Conservation (phyloP, 2,797 vertebrate genomes). For the Avahi laniger region DNA sequence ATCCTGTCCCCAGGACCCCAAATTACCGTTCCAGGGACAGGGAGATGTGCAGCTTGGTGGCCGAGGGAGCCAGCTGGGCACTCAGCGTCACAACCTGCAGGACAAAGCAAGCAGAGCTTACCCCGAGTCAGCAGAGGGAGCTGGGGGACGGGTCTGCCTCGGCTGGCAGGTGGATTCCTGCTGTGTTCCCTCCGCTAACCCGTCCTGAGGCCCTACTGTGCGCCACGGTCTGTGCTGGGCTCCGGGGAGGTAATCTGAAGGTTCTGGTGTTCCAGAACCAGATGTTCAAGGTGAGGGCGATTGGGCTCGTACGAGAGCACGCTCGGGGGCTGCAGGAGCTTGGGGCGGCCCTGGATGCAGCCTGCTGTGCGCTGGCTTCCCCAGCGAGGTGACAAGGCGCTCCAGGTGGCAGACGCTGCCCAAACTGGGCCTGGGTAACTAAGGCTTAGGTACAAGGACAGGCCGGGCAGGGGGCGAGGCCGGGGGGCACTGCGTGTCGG, state of each 20-base stretch:
- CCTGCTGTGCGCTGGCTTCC: neutral
- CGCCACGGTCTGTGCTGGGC: neutral
- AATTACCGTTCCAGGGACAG: conserved; percentile 80
- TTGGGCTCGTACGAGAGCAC: too few relatives aligned
- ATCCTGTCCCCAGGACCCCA: neutral
- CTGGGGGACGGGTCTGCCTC: neutral
- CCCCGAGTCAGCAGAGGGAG: neutral
- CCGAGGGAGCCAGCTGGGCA: conserved; percentile 13
- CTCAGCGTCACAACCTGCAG: conserved; percentile 77
- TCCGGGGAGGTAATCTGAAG: neutral
- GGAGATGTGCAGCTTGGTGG: conserved; percentile 62
- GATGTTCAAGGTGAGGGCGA: neutral
- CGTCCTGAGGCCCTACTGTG: neutral
- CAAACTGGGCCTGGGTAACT: neutral
- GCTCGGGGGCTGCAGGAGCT: neutral
- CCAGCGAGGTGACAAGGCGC: neutral
- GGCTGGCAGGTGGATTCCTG: neutral
- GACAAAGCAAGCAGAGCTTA: neutral
- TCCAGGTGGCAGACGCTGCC: neutral
- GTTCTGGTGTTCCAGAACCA: neutral
- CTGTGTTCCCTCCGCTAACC: fast-evolving
- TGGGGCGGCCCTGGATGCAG: neutral
- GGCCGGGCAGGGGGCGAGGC: neutral
- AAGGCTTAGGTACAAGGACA: neutral
- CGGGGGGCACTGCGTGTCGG: too few relatives aligned